Conservation (phyloP, 2,797 vertebrate species). For the Leuciscus waleckii region DNA sequence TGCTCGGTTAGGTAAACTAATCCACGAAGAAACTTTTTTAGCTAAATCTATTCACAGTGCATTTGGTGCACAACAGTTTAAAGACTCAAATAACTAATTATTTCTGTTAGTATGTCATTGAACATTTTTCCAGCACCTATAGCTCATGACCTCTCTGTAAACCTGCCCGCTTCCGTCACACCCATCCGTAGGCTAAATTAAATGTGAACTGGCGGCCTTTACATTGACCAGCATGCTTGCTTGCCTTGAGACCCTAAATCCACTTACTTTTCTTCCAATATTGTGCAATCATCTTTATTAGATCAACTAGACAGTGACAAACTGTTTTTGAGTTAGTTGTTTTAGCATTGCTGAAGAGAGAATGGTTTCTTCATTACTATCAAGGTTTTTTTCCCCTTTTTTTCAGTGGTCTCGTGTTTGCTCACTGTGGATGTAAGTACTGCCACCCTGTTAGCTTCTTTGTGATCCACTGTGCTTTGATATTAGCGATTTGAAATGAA, state of each 20-base stretch:
- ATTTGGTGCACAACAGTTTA: neutral
- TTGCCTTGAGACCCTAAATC: neutral
- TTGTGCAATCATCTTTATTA: neutral
- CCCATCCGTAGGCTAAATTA: slow-evolving; percentile 22
- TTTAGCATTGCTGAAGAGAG: neutral
- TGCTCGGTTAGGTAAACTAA: neutral
- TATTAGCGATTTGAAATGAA: neutral
- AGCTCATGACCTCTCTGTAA: slow-evolving; percentile 4
- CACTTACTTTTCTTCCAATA: neutral
- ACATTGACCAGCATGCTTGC: neutral
- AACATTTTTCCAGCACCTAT: neutral
- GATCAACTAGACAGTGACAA: neutral
- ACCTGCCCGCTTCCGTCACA: neutral
- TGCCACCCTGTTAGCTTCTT: slow-evolving; percentile 5
- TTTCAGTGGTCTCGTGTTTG: neutral
- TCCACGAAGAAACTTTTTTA: neutral
- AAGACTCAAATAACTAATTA: neutral
- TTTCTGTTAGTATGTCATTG: neutral
- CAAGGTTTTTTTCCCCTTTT: neutral
- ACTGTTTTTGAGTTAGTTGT: neutral
- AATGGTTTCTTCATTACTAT: neutral
- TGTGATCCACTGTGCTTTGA: slow-evolving; percentile 26
- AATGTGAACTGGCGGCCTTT: neutral
- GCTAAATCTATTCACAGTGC: neutral
- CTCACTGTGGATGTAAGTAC: neutral